Conservation (phyloP, 2,888 invertebrate genomes). For the Stratiomys singularior region DNA sequence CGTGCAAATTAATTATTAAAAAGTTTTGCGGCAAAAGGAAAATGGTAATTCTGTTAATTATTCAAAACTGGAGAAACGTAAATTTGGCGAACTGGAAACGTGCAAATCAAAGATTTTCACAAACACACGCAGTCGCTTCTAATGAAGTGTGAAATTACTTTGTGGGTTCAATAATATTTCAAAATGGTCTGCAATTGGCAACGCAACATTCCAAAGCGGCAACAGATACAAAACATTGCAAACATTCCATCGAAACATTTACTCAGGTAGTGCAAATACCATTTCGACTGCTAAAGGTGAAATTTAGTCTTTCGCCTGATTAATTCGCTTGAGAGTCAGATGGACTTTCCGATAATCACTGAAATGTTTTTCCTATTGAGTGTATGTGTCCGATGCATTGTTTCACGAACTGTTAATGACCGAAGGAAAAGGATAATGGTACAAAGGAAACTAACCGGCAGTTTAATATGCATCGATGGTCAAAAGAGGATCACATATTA, state of each 20-base stretch:
- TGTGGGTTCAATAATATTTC: not conserved
- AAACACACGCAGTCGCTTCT: not conserved
- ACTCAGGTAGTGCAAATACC: not conserved
- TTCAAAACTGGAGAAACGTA: too few species aligned
- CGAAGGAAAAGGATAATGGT: not conserved
- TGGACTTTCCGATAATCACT: not conserved
- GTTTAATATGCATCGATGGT: not conserved
- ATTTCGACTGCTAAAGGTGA: not conserved
- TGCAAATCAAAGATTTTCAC: conserved; percentile 8
- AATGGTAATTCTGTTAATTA: too few species aligned
- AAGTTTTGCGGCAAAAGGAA: too few species aligned
- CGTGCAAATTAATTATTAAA: too few species aligned
- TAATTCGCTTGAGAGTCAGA: not conserved
- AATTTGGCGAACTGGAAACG: too few species aligned
- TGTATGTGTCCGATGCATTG: too few species aligned
- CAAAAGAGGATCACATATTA: not conserved
- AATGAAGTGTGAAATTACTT: conserved; percentile 21
- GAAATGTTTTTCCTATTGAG: not conserved
- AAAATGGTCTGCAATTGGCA: not conserved
- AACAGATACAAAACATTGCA: too few species aligned
- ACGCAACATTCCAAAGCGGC: not conserved
- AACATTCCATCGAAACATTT: not conserved
- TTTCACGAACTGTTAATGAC: not conserved
- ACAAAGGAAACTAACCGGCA: too few species aligned
- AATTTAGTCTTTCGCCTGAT: conserved; percentile 31